Percentiles rank a stretch among this genome's conserved stretches.
Evolutionary conservation across 2,113 vertebrate genomes (phyloP).

Genomic region (Hymenochirus boettgeri): DNA sequence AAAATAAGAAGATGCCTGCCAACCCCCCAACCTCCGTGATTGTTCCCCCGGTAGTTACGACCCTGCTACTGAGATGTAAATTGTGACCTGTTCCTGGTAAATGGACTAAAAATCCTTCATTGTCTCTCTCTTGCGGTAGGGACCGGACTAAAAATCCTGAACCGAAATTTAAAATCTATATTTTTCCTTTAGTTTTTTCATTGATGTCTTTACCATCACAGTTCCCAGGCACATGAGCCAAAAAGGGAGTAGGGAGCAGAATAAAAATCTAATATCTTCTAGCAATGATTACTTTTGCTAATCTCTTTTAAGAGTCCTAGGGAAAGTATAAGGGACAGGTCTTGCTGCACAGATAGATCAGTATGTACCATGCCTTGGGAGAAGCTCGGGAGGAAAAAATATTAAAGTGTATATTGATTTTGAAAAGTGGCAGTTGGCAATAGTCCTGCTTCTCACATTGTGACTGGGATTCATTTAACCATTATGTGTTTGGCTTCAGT

Average conservation of each 20-base stretch:
- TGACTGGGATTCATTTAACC: conserved; percentile 18
- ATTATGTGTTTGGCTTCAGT: conserved; percentile 19
- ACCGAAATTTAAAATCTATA: too few relatives aligned
- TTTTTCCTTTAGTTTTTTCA: too few relatives aligned
- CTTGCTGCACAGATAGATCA: conserved; percentile 4
- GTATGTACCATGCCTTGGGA: not conserved
- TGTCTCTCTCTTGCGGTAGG: too few relatives aligned
- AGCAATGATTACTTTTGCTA: not conserved
- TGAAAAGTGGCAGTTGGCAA: conserved; percentile 16
- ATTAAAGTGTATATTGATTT: conserved; percentile 31
- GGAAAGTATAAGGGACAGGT: not conserved
- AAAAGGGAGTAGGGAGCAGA: not conserved
- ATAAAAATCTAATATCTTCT: not conserved
- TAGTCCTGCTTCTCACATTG: conserved; percentile 1
- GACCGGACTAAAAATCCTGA: too few relatives aligned
- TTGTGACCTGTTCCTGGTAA: too few relatives aligned
- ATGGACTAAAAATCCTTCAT: too few relatives aligned
- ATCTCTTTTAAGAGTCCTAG: not conserved
- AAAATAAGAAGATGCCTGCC: too few relatives aligned
- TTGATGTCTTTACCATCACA: too few relatives aligned
- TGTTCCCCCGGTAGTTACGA: too few relatives aligned
- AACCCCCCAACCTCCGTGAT: too few relatives aligned
- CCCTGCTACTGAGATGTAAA: too few relatives aligned
- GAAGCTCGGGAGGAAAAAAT: conserved; percentile 2
- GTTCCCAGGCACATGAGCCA: too few relatives aligned